Base-by-base conservation (phyloP, 1,140 invertebrate genomes). In the Caenorhabditis brenneri region DNA sequence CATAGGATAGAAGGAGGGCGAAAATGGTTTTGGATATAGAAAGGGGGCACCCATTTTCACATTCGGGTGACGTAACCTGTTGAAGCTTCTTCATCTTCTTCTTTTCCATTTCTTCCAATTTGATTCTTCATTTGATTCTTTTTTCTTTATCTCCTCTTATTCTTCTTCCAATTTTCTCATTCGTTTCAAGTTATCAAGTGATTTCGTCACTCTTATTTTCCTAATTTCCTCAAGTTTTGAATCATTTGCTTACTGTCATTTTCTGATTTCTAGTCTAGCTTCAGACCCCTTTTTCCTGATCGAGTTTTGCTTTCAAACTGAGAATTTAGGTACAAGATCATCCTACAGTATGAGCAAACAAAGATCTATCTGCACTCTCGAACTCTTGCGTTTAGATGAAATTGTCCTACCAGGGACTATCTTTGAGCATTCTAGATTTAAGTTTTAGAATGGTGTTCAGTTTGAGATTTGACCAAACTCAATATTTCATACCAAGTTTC, bases 51-150 rank as follows among this genome's bases (percentile, higher is more conserved):
- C 65, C 33, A 74, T 42, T 74, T 74, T 74, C 22, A n/a, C n/a
- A 74, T 74, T 74, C 65, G 65, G 58, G 58, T 74, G 65, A 74
- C 65, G 65, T 74, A 74, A 74, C 65, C 65, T 74, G 65, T 74
- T 74, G 65, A 74, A 31, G 33, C 65, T 39, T 39, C 65, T 74
- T 55, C 53, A 10, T 15, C 53, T 55, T 55, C 49, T 51, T n/a
- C 49, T 51, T n/a, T 51, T 51, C 49, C 7, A 51, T n/a, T 22
- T 74, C 65, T 74, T 39, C 65, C 58, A 65, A 65, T 65, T 65
- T 65, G 58, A 65, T 65, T n/a, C n/a, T n/a, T n/a, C n/a, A n/a
- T n/a, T 65, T 65, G 58, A 65, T 65, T 65, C 49, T 51, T 22
- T n/a, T n/a, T n/a, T 51, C 49, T 22, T 16, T n/a, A 6, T n/a